Percentiles rank a stretch among this genome's conserved stretches.
phyloP scores from a whole-genome alignment of 2,797 vertebrate species.

The Linurgus olivaceus region DNA sequence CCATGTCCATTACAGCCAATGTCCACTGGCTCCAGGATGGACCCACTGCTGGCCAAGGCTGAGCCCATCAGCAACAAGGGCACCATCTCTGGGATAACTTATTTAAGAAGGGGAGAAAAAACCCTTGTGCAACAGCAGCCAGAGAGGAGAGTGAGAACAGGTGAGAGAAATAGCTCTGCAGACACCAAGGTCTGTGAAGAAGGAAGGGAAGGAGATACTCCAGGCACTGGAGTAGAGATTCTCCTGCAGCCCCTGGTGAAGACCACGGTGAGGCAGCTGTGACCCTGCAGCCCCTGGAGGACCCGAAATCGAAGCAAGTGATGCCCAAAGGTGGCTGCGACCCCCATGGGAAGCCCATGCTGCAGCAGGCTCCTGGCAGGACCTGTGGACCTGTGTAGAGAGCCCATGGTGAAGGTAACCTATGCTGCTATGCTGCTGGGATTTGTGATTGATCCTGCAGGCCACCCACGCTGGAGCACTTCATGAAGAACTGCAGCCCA shows the following conservation, averaged over 20 bases:
- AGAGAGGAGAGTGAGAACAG: not conserved
- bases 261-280: too few species aligned
- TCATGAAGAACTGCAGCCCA: not conserved
- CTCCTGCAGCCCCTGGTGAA: not conserved
- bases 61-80: rapidly evolving
- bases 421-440: not conserved
- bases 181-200: not conserved
- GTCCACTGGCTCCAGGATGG: not conserved
- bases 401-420: not conserved
- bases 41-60: not conserved
- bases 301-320: rapidly evolving
- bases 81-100: not conserved
- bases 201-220: not conserved
- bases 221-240: not conserved
- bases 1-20: not conserved
- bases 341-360: not conserved
- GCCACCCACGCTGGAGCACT: rapidly evolving
- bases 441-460: not conserved
- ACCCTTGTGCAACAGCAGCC: not conserved
- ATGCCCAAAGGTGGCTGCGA: not conserved
- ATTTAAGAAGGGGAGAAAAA: not conserved
- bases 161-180: not conserved
- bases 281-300: not conserved
- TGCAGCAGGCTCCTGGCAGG: not conserved
- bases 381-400: rapidly evolving